Evolutionary conservation across 2,888 invertebrate genomes (phyloP), one percentile per base, ranked within the genome.

Genomic region (Protonemura montana): DNA sequence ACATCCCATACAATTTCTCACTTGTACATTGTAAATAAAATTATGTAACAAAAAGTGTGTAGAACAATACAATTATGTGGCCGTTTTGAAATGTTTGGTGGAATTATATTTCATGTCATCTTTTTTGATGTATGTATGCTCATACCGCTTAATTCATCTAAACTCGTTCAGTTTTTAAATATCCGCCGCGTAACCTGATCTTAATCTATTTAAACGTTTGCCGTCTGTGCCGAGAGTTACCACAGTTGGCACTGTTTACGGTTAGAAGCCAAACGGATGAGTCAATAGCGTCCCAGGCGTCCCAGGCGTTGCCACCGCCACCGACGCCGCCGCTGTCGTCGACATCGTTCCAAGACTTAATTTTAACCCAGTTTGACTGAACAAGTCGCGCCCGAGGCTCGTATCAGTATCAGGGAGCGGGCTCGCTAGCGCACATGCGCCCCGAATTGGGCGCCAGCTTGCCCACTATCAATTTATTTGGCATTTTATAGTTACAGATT

Each of bases 101-200:
- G 59, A 59, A 59, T 41, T 13, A 13, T 41, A 41, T 10, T 3
- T 59, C 59, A 59, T 59, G 59, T 59, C 59, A 59, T 59, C 59
- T 59, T 59, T 59, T 35, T 59, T 59, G 21, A 21, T 21, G 21
- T 59, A 10, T 59, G 6, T 10, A 21, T 16, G 21, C 21, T 21
- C 59, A 59, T 13, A 13, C 3, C 2, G 59, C 3, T 59, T 7
- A 10, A 7, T 59, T 59, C 7, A 59, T 59, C 13, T 1, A 10
- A 21, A 21, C 59, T 59, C 59, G 59, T 21, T 10, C 21, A 2
- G 59, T 59, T 59, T 59, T 59, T 59, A 59, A 28, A 78, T 28
- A 28, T 78, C 81, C 28, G 29, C 81, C 3, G 26, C 81, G 81
- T 81, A 81, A 81, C 81, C 29, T 30, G 81, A 81, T 81, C 81